Conservation (phyloP, 2,113 vertebrate genomes). For the Cyrtonyx montezumae region DNA sequence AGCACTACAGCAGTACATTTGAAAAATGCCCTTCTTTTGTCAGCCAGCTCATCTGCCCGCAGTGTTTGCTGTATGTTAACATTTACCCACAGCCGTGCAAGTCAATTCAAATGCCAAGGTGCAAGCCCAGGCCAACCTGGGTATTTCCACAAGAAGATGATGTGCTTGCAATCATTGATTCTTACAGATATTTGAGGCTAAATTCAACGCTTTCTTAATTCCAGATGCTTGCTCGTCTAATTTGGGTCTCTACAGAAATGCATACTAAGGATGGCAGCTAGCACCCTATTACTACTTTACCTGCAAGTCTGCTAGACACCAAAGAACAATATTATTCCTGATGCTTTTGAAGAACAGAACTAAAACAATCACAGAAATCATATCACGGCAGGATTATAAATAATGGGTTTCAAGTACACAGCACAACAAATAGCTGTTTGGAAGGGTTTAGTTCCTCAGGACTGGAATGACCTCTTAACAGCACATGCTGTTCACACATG, state of each 20-base stretch:
- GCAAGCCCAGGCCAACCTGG: background rate
- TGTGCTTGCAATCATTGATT: background rate
- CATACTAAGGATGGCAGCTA: background rate
- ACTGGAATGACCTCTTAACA: conserved; percentile 23
- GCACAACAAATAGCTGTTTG: background rate
- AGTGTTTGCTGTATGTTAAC: conserved; percentile 30
- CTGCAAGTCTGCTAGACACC: background rate
- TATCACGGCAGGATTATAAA: background rate
- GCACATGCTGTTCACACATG: background rate
- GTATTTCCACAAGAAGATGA: background rate
- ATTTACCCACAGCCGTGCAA: background rate
- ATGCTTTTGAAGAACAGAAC: background rate
- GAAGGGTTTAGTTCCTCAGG: conserved; percentile 18
- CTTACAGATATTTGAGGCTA: background rate
- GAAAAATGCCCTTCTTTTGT: conserved; percentile 15
- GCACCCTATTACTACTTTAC: background rate
- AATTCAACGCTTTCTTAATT: background rate
- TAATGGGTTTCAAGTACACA: background rate
- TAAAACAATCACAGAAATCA: background rate
- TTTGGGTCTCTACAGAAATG: conserved; percentile 29
- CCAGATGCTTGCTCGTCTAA: background rate
- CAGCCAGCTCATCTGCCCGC: background rate
- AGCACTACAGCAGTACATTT: background rate
- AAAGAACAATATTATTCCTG: background rate
- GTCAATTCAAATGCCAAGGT: background rate